phyloP scores from a whole-genome alignment of 2,797 vertebrate genomes.

The Salmo trutta region DNA sequence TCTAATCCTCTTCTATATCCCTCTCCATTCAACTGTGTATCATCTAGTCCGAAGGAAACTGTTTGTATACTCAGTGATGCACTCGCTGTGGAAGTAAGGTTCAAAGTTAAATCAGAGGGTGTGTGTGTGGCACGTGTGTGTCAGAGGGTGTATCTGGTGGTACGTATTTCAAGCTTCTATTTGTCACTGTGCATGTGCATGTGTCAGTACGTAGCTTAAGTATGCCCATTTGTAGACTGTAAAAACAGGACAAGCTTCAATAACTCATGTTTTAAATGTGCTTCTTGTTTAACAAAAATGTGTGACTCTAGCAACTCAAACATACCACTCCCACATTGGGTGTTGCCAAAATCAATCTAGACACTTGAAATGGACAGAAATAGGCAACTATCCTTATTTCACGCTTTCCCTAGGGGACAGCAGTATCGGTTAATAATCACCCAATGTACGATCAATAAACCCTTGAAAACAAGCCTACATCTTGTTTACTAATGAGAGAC shows the following conservation, averaged over 20 bases:
- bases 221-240: background rate
- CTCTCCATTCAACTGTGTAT: background rate
- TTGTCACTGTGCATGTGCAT: background rate
- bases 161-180: background rate
- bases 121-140: background rate
- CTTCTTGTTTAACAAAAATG: constrained; percentile 12
- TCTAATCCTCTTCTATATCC: background rate
- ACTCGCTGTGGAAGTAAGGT: background rate
- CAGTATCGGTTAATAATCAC: constrained; percentile 51
- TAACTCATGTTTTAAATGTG: background rate
- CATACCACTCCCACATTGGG: constrained; percentile 7
- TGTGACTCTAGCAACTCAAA: background rate
- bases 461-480: constrained; percentile 41
- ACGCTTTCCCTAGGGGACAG: constrained; percentile 18
- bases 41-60: background rate
- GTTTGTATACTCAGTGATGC: background rate
- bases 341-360: constrained; percentile 24
- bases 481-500: constrained; percentile 18
- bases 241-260: background rate
- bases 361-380: constrained; percentile 33
- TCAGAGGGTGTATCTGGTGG: no score
- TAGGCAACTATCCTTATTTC: background rate
- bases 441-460: constrained; percentile 43
- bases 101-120: background rate
- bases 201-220: background rate